phyloP scores from a whole-genome alignment of 2,888 invertebrate species.

The Frankliniella intonsa region DNA sequence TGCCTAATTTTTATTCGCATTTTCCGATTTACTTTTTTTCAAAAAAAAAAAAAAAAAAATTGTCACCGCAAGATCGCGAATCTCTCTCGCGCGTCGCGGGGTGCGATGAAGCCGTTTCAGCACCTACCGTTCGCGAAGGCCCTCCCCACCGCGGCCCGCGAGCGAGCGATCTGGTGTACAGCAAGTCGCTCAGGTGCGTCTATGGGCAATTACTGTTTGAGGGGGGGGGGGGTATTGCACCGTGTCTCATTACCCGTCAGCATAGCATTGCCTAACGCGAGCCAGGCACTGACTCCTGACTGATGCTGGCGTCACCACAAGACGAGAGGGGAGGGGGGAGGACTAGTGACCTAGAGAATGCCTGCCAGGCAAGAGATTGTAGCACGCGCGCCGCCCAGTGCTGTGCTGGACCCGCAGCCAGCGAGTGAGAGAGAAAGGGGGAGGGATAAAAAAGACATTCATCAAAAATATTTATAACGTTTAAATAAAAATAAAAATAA shows the following conservation, averaged over 20 bases:
- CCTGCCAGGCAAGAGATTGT: not conserved
- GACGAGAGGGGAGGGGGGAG: not conserved
- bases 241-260: constrained; percentile 6
- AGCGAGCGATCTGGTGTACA: no score
- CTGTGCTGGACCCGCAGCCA: not conserved
- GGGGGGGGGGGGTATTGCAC: not conserved
- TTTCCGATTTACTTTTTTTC: no score
- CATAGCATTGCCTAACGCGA: not conserved
- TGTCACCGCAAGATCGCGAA: no score
- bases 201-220: not conserved
- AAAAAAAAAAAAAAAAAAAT: no score
- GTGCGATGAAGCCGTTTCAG: no score
- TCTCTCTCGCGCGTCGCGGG: no score
- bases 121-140: no score
- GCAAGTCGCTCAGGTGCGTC: no score
- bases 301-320: not conserved
- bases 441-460: not conserved
- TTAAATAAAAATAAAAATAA: no score
- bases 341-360: not conserved
- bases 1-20: no score
- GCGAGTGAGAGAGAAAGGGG: not conserved
- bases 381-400: not conserved
- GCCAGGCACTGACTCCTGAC: not conserved
- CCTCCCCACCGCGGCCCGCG: no score
- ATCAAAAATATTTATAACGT: no score